Evolutionary conservation across 2,797 vertebrate species (phyloP).

Genomic region (Oceanodroma leucorhoa): DNA sequence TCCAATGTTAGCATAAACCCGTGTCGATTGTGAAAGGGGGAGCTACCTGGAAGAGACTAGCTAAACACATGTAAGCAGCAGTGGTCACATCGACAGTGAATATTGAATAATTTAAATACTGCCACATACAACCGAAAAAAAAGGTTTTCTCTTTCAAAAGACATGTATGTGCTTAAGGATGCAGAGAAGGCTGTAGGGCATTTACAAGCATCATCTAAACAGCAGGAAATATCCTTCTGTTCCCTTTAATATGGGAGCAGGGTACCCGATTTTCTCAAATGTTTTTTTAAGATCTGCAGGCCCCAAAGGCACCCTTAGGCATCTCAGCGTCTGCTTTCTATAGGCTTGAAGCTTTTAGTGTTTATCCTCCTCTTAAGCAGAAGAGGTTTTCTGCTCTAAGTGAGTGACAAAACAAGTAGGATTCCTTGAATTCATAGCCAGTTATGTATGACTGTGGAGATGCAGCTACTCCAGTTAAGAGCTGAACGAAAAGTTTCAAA

Average conservation of each 20-base stretch:
- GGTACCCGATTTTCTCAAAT: fast-evolving
- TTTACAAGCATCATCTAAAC: background rate
- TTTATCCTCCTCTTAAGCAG: background rate
- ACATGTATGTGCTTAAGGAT: fast-evolving
- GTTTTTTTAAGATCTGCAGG: background rate
- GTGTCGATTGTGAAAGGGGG: fast-evolving
- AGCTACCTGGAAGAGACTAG: background rate
- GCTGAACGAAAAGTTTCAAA: background rate
- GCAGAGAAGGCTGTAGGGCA: background rate
- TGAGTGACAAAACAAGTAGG: fast-evolving
- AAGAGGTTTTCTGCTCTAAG: background rate
- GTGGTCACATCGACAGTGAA: fast-evolving
- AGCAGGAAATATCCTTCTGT: background rate
- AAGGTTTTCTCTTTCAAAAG: background rate
- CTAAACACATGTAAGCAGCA: background rate
- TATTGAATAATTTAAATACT: background rate
- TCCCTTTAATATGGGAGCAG: background rate
- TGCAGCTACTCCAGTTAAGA: background rate
- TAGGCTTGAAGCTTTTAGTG: background rate
- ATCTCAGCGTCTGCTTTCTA: background rate
- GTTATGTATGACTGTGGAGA: fast-evolving
- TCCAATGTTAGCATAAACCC: background rate
- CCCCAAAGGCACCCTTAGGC: background rate
- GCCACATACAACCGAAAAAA: background rate
- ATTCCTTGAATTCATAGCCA: background rate